These are phyloP conservation scores for Catagonus wagneri DNA, from an alignment of 2,113 vertebrate species.

Conservation along the genomic window DNA sequence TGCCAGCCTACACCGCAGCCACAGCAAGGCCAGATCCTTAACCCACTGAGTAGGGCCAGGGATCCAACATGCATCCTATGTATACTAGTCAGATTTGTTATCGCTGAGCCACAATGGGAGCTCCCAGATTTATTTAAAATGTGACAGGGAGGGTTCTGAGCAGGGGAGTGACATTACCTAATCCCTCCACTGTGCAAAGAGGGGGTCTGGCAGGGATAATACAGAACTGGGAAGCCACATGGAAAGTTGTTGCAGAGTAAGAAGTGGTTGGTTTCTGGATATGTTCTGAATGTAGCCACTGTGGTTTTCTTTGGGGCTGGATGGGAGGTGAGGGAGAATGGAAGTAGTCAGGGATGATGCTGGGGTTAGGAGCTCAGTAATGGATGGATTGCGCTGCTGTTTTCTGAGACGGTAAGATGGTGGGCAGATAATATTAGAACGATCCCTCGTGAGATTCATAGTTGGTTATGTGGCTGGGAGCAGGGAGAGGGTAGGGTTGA, in stretches of 20 bases:
- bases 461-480: not conserved
- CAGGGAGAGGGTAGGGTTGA: not conserved
- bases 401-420: not conserved
- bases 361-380: not conserved
- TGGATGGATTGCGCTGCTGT: not conserved
- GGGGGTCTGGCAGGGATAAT: not conserved
- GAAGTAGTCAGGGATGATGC: not conserved
- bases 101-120: no score
- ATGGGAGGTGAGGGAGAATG: not conserved
- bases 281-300: not conserved
- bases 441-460: not conserved
- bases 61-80: no score
- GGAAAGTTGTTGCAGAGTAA: not conserved
- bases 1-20: no score
- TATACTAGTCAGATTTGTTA: no score
- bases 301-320: not conserved
- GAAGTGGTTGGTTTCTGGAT: not conserved
- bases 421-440: not conserved
- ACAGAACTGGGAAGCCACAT: not conserved
- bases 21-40: no score
- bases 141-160: not conserved
- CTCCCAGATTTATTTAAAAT: not conserved
- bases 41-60: no score
- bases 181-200: not conserved
- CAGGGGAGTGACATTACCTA: not conserved